Base-by-base conservation (phyloP, 2,888 invertebrate species). In the Nipponacmea schrenckii region DNA sequence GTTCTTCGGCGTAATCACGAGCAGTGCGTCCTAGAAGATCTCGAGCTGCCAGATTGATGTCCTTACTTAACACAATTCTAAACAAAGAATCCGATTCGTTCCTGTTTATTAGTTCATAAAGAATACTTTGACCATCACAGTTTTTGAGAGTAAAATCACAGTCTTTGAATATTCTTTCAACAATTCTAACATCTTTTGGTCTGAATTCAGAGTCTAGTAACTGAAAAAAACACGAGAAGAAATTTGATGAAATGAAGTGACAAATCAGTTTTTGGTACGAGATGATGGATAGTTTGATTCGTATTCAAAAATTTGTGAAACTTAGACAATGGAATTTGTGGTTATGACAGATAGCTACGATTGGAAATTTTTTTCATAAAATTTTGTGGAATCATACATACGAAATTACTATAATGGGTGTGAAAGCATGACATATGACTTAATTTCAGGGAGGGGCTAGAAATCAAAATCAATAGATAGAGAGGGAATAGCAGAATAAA, bases 131-230 rank as follows among this genome's bases (percentile, higher is more conserved):
- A 15, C 85, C 84, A 8, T 77, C 68, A 15, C 64, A 69, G 67
- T 85, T 84, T 44, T 82, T 74, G 56, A 81, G 79, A 12, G 74
- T 69, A 14, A 85, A 72, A 71, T 86, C 82, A 24, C 82, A 80
- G 5, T 80, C 81, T 74, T 79, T 71, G n/a, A 86, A 74, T 17
- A 86, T 77, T 39, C 84, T 71, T 39, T 77, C 74, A 14, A 81
- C 76, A 3, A 83, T 81, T 68, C 77, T 80, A 20, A 81, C 80
- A 48, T 85, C 83, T 17, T 76, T 78, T 1, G 84, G 84, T 24
- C 77, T 77, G 31, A 78, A 79, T 10, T 74, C 64, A 64, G 83
- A 82, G 72, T 80, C 80, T 10, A 86, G 71, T 15, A 84, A 50
- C 85, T 85, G 78, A 64, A 78, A 79, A 31, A 62, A n/a, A 62